Base-by-base conservation (phyloP, 2,113 vertebrate species). In the Callopanchax toddi region DNA sequence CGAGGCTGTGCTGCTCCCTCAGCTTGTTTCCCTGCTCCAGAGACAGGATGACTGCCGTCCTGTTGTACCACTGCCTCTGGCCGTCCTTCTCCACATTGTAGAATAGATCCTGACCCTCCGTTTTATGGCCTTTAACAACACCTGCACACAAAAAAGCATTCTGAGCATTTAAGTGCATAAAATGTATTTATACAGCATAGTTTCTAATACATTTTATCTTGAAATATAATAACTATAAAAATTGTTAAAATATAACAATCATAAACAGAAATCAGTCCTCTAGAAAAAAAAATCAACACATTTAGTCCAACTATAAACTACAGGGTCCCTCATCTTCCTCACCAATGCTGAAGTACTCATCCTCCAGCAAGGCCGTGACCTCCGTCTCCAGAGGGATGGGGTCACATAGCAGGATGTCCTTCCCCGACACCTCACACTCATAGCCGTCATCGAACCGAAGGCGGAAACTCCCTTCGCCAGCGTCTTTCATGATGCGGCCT, bases 321-420 rank as follows among this genome's bases (percentile, higher is more conserved):
- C 42, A 21, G 9, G 2, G 21, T 9, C 29, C n/a, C 7, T 40
- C 10, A 0, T 29, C 56, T 32, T 21, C 29, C 81, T 74, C 87
- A 99, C 97, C 97, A 79, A 94, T 93, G 50, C 94, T 97, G 75
- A 98, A 99, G 85, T 95, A 99, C 80, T 99, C 96, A 6, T 99
- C 95, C 62, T 98, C 95, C 1, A 97, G 96, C 65, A 99, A 93
- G 0, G 97, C 97, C 0, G 97, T 98, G 82, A 99, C 97, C 83
- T 99, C 96, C 0, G 96, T 97, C 62, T 97, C 95, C 90, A 95
- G 58, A 0, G 97, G 97, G 56, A 99, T 97, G 71, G 97, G 97
- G 71, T 99, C 97, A 53, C 97, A 99, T 43, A 99, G 89, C 49
- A 99, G 92, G 88, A 99, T 95, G 74, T 99, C 97, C 79, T 92